Evolutionary conservation across 1,140 invertebrate genomes (phyloP), one percentile per base, ranked within the genome.

Genomic region (Lordiphosa stackelbergi): DNA sequence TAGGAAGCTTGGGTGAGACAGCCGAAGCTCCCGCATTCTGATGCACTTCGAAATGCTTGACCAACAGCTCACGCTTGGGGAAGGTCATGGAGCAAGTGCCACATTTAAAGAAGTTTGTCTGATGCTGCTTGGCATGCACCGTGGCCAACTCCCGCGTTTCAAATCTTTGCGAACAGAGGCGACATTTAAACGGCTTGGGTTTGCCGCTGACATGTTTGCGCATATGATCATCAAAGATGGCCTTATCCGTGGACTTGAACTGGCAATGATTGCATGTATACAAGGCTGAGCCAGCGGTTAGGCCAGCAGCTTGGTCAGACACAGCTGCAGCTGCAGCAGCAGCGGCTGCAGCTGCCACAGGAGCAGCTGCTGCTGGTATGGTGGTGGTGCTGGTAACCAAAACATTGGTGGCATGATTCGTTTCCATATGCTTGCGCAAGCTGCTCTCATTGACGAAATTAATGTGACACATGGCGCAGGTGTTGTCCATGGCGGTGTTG

Each of bases 111-210:
- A 68, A 85, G 59, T 87, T 87, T 0, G 77, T 73, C 59, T 87
- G 85, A 79, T 88, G 85, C 53, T 85, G 78, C 58, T 86, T 88
- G 49, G 87, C 87, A 38, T 88, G 87, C 56, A 83, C 69, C 5
- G 77, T 87, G 47, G 87, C 87, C 6, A 74, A 72, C 45, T 88
- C 87, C 16, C 87, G 69, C 0, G 87, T 87, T 57, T 88, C 87
- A 46, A 88, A 88, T 1, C 87, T 71, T 51, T 81, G 78, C 22
- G 87, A 85, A 53, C 87, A 88, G 3, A 88, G 60, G 0, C 87
- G 84, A 53, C 87, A 88, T 66, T 88, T 88, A 40, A 88, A 88
- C 5, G 87, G 87, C 52, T 87, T 88, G 10, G 87, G 71, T 36
- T 88, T 88, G 35, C 66, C 74, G 8, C 61, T 53, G 8, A 73